A percentile compares a stretch with the other conserved stretches of the same genome.
phyloP scores from a whole-genome alignment of 2,797 vertebrate species.

The Tapirus indicus region DNA sequence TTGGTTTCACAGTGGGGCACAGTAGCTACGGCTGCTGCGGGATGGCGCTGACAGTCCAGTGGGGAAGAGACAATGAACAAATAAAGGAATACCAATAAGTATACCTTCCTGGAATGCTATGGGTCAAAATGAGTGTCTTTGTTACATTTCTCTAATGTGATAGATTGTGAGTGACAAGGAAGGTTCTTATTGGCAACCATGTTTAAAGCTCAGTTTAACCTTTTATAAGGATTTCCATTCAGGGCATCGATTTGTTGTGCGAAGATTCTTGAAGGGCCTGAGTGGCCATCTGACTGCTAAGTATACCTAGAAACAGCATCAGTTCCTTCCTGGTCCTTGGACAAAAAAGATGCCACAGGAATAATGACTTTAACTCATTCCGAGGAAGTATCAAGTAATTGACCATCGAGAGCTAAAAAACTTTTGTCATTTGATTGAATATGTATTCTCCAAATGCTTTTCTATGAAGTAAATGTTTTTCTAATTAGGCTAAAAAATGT shows the following conservation, averaged over 20 bases:
- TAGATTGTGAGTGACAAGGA: not conserved
- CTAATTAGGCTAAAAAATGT: slow-evolving; percentile 80
- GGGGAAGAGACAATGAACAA: not conserved
- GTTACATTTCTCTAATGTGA: slow-evolving; percentile 31
- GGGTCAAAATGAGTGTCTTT: not conserved
- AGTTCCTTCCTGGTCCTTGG: slow-evolving; percentile 42
- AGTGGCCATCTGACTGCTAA: not conserved
- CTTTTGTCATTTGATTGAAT: slow-evolving; percentile 62
- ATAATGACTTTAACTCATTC: slow-evolving; percentile 36
- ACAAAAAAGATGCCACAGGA: not conserved
- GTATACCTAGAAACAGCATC: not conserved
- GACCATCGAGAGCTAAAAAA: slow-evolving; percentile 42
- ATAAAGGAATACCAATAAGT: not conserved
- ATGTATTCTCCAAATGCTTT: slow-evolving; percentile 70
- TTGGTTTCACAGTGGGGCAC: not conserved
- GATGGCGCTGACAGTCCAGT: not conserved
- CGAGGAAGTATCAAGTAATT: slow-evolving; percentile 1
- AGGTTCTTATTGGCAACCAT: not conserved
- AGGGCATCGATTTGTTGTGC: not conserved
- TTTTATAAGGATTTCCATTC: not conserved
- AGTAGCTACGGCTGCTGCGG: not conserved
- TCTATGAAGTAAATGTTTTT: slow-evolving; percentile 79
- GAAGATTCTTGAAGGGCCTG: not conserved
- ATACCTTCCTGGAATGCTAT: not conserved
- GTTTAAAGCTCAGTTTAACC: slow-evolving; percentile 29